phyloP scores from a whole-genome alignment of 2,113 vertebrate species.

The Pteronura brasiliensis region DNA sequence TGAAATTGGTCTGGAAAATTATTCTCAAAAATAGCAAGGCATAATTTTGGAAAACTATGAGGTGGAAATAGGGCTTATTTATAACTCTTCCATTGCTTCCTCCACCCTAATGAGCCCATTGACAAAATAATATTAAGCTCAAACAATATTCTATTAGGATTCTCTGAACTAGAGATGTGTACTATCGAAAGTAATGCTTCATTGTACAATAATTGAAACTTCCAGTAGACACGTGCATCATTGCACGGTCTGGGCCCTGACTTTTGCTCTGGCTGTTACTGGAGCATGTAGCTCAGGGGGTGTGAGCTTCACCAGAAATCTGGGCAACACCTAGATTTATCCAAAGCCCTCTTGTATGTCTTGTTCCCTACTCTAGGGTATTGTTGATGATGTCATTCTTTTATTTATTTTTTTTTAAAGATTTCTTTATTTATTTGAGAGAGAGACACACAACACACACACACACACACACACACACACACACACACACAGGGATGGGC shows the following conservation, averaged over 20 bases:
- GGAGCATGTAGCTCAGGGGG: neutral
- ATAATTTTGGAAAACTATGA: neutral
- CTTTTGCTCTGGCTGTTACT: neutral
- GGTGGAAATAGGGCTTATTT: neutral
- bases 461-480: neutral
- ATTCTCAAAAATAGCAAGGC: neutral
- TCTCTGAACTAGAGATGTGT: neutral
- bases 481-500: neutral
- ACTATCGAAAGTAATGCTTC: neutral
- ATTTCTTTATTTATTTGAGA: neutral
- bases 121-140: neutral
- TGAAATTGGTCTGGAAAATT: neutral
- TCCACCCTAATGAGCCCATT: neutral
- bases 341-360: neutral
- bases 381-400: neutral
- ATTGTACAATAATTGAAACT: neutral
- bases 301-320: neutral
- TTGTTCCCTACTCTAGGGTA: neutral
- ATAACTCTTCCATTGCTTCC: neutral
- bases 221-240: neutral
- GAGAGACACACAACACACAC: neutral
- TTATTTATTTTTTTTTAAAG: neutral
- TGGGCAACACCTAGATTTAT: neutral
- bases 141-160: neutral
- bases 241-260: neutral